A percentile compares a stretch with the other conserved stretches of the same genome.
These are phyloP conservation scores for Iselma pallidipennis DNA, from an alignment of 2,888 invertebrate species.

Conservation along the genomic window DNA sequence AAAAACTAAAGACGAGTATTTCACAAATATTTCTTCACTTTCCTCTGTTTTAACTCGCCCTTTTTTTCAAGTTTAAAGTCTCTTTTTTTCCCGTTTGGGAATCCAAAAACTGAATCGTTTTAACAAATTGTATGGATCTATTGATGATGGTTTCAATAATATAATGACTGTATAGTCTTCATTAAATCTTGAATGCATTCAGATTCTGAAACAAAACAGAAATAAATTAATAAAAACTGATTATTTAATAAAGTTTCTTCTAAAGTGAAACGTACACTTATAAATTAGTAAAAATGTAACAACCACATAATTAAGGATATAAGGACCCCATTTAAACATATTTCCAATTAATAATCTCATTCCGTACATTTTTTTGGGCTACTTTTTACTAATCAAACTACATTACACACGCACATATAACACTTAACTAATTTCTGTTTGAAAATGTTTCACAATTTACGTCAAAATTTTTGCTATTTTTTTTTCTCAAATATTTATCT, in stretches of 20 bases:
- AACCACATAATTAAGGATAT: neutral
- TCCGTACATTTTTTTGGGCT: no score
- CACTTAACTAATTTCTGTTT: no score
- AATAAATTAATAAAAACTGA: neutral
- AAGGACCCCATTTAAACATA: neutral
- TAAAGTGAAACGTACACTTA: neutral
- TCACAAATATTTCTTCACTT: neutral
- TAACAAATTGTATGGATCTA: constrained; percentile 40
- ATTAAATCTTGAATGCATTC: constrained; percentile 42
- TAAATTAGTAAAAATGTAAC: neutral
- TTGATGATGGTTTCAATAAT: constrained; percentile 40
- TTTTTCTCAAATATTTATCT: no score
- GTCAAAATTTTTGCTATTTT: no score
- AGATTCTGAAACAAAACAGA: constrained; percentile 45
- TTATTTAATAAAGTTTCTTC: neutral
- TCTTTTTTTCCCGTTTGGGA: constrained; percentile 51
- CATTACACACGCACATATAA: no score
- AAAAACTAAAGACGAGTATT: constrained; percentile 13
- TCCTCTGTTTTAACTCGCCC: neutral
- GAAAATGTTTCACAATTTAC: no score
- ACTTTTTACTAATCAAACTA: no score
- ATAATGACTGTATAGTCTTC: constrained; percentile 13
- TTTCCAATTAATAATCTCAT: no score
- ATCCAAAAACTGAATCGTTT: constrained; percentile 49
- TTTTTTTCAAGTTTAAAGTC: constrained; percentile 34